phyloP scores from a whole-genome alignment of 2,113 vertebrate genomes.

The Globicephala melas region DNA sequence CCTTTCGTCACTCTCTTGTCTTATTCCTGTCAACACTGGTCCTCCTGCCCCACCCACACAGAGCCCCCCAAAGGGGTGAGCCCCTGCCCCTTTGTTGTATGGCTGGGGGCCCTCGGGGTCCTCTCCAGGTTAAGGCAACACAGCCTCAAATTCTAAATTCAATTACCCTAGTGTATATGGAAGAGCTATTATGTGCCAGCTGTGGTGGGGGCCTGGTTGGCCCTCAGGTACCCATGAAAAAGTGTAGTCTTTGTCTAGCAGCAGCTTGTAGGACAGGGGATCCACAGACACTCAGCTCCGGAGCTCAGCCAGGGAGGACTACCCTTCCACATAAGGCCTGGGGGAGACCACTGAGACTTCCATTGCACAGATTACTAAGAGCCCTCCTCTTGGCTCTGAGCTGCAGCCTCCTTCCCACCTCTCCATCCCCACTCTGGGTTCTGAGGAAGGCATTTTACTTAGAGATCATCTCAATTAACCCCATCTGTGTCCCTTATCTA shows the following conservation, averaged over 20 bases:
- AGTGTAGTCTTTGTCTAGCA: background rate
- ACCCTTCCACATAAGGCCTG: fast-evolving
- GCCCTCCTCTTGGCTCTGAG: background rate
- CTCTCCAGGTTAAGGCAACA: background rate
- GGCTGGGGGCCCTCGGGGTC: fast-evolving
- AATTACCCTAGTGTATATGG: background rate
- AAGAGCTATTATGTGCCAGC: too few relatives aligned
- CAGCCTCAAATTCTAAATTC: background rate
- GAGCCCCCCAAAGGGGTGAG: background rate
- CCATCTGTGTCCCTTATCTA: fast-evolving
- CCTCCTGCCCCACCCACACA: background rate
- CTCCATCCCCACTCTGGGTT: background rate
- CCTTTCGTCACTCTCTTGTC: background rate
- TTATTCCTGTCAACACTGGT: background rate
- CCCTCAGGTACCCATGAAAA: background rate
- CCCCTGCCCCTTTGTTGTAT: background rate
- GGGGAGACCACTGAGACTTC: too few relatives aligned
- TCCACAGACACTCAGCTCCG: background rate
- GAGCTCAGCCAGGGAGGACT: background rate
- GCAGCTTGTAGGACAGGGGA: background rate
- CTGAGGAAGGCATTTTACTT: background rate
- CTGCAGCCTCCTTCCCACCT: fast-evolving
- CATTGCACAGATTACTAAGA: fast-evolving
- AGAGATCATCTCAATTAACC: background rate
- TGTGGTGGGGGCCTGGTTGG: fast-evolving